These are phyloP conservation scores for Thymelicus lineola DNA, from an alignment of 2,888 invertebrate genomes.

Conservation along the genomic window DNA sequence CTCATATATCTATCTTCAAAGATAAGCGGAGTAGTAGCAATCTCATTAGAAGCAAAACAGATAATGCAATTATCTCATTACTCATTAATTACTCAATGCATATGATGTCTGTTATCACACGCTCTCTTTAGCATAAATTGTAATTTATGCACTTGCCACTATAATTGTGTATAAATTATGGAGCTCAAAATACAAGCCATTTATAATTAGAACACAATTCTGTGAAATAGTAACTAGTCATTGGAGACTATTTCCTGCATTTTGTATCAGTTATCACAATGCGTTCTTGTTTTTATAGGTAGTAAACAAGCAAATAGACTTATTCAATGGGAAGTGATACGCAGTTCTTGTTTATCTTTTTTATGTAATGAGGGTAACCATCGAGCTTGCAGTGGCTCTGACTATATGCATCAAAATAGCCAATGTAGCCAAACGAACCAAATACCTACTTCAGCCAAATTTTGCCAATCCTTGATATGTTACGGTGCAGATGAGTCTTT, in stretches of 20 bases:
- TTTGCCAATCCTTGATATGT: too few relatives aligned
- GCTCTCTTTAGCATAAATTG: conserved; percentile 47
- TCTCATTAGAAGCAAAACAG: conserved; percentile 52
- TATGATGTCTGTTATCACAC: conserved; percentile 50
- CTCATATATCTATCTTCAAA: neutral
- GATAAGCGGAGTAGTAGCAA: conserved; percentile 35
- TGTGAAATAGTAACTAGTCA: conserved; percentile 4
- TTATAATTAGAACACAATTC: conserved; percentile 23
- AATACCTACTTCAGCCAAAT: too few relatives aligned
- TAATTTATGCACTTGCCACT: conserved; percentile 38
- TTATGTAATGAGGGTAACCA: too few relatives aligned
- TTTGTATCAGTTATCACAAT: too few relatives aligned
- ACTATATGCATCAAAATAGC: too few relatives aligned
- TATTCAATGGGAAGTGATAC: too few relatives aligned
- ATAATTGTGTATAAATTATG: conserved; percentile 35
- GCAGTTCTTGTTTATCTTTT: too few relatives aligned
- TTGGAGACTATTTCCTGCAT: conserved; percentile 6
- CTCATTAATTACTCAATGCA: conserved; percentile 65
- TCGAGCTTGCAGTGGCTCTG: too few relatives aligned
- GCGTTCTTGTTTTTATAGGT: too few relatives aligned
- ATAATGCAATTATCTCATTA: conserved; percentile 66
- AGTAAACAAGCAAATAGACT: too few relatives aligned
- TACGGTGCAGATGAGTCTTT: too few relatives aligned
- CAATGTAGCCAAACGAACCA: too few relatives aligned
- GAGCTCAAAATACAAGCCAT: conserved; percentile 32